Conservation (phyloP, 2,113 vertebrate genomes). For the Chaetops frenatus region DNA sequence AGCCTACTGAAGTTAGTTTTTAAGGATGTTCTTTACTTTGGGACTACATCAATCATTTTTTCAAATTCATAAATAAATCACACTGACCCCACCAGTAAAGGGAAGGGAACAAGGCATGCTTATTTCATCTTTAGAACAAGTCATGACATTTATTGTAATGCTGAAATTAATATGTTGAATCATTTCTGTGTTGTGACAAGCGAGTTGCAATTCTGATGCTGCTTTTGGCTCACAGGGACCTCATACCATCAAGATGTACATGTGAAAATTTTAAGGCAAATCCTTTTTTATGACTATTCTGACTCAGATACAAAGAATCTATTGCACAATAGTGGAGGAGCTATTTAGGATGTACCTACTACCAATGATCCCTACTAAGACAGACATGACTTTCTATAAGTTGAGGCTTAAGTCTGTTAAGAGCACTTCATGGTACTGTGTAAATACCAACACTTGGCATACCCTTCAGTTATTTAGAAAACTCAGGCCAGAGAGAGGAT, state of each 20-base stretch:
- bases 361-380: neutral
- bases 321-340: neutral
- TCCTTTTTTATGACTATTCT: neutral
- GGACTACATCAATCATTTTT: neutral
- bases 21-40: neutral
- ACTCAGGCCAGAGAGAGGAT: neutral
- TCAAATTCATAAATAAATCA: neutral
- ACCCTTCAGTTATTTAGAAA: neutral
- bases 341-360: neutral
- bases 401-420: neutral
- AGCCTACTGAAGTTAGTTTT: neutral
- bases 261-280: neutral
- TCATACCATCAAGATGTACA: neutral
- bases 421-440: neutral
- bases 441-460: neutral
- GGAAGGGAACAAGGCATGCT: neutral
- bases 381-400: neutral
- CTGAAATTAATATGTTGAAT: neutral
- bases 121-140: constrained; percentile 9
- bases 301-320: neutral
- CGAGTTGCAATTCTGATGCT: neutral
- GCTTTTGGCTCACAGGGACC: neutral
- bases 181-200: neutral
- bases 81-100: neutral
- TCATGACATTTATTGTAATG: neutral